Evolutionary conservation across 2,888 invertebrate genomes (phyloP).

Genomic region (Anthophora plumipes): DNA sequence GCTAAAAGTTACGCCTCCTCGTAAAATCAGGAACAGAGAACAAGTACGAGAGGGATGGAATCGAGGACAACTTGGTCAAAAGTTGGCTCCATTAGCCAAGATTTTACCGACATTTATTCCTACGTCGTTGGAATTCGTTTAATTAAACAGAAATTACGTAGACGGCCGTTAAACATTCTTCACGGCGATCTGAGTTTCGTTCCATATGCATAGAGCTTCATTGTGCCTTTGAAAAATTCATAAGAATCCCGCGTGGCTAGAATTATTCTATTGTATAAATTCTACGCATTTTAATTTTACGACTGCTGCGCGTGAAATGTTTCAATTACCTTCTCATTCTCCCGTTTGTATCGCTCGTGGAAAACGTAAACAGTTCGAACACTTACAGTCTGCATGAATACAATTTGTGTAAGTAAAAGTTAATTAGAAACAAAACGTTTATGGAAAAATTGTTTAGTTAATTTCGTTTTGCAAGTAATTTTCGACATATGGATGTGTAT

Average conservation of each 20-base stretch:
- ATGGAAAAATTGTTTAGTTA: too few species aligned
- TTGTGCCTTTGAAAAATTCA: constrained; percentile 46
- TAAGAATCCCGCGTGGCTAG: constrained; percentile 2
- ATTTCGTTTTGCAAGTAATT: too few species aligned
- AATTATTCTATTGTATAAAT: constrained; percentile 24
- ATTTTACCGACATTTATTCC: constrained; percentile 21
- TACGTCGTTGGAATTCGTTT: constrained; percentile 34
- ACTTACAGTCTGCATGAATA: too few species aligned
- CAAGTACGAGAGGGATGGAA: neutral
- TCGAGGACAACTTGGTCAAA: neutral
- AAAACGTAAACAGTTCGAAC: neutral
- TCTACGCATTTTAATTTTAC: constrained; percentile 3
- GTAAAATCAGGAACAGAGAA: neutral
- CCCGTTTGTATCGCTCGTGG: neutral
- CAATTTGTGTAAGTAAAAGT: too few species aligned
- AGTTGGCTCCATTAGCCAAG: neutral
- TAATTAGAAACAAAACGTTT: too few species aligned
- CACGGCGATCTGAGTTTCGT: constrained; percentile 20
- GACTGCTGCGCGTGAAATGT: neutral
- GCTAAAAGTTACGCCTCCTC: neutral
- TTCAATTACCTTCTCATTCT: neutral
- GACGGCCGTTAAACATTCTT: constrained; percentile 25
- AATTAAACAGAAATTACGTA: constrained; percentile 41
- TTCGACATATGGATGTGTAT: neutral
- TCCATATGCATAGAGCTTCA: constrained; percentile 49